phyloP scores from a whole-genome alignment of 2,888 invertebrate species.

The Gonocerus acuteangulatus region DNA sequence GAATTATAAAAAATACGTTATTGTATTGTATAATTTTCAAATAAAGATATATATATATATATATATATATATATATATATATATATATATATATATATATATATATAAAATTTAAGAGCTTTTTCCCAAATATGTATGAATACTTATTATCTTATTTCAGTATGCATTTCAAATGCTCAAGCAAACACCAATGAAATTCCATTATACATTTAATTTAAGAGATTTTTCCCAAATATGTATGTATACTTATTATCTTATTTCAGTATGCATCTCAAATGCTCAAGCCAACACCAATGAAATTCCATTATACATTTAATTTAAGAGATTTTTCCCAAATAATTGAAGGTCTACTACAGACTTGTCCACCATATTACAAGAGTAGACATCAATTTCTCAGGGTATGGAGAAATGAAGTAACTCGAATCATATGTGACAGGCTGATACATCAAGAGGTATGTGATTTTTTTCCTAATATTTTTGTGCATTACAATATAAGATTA shows the following conservation, averaged over 20 bases:
- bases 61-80: no score
- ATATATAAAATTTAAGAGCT: no score
- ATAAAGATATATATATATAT: no score
- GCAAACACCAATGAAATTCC: conserved; percentile 87
- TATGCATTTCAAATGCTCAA: conserved; percentile 52
- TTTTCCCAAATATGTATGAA: no score
- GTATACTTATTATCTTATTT: no score
- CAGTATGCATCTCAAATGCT: conserved; percentile 46
- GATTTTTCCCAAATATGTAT: no score
- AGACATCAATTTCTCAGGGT: conserved; percentile 67
- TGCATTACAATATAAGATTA: no score
- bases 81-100: no score
- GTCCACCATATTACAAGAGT: conserved; percentile 60
- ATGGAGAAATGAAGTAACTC: conserved; percentile 84
- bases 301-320: conserved; percentile 91
- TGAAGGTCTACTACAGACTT: conserved; percentile 70
- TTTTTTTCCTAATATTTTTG: no score
- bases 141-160: conserved; percentile 15
- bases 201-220: no score
- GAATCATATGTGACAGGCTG: conserved; percentile 81
- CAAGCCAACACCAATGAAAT: conserved; percentile 86
- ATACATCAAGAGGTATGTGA: conserved; percentile 44
- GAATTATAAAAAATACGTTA: no score
- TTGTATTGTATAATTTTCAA: no score
- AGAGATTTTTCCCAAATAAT: conserved; percentile 80